phyloP scores from a whole-genome alignment of 1,140 invertebrate genomes.

The Hyles vespertilio region DNA sequence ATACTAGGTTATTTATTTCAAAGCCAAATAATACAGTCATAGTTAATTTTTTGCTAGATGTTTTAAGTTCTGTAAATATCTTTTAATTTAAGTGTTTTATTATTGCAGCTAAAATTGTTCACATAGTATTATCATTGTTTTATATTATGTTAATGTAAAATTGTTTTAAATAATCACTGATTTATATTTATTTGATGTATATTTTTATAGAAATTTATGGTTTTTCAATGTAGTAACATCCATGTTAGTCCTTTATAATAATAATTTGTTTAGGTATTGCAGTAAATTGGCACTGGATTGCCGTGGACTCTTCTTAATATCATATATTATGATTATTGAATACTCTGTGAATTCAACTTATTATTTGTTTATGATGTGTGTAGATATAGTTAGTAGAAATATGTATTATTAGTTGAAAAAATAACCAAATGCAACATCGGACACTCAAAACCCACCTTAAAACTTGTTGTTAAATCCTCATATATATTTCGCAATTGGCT shows the following conservation, averaged over 20 bases:
- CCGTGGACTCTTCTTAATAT: conserved; percentile 27
- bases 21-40: conserved; percentile 75
- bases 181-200: conserved; percentile 69
- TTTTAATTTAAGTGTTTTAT: conserved; percentile 59
- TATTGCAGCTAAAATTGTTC: conserved; percentile 49
- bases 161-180: conserved; percentile 59
- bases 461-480: conserved; percentile 7
- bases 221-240: conserved; percentile 45
- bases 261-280: conserved; percentile 1
- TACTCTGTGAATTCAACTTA: conserved; percentile 30
- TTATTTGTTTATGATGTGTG: conserved; percentile 30
- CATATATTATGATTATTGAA: conserved; percentile 29
- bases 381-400: conserved; percentile 40
- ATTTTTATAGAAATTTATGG: conserved; percentile 51
- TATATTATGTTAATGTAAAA: conserved; percentile 63
- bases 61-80: conserved; percentile 72
- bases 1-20: conserved; percentile 73
- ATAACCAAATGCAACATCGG: conserved; percentile 42
- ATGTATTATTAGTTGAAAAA: conserved; percentile 33
- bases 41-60: conserved; percentile 59
- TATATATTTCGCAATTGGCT: not conserved
- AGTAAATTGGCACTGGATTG: conserved; percentile 50
- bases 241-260: conserved; percentile 9
- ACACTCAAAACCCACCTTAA: conserved; percentile 49
- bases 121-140: conserved; percentile 72